Percentiles rank a stretch among this genome's conserved stretches.
Conservation (phyloP, 2,797 vertebrate species). For the Lagorchestes hirsutus region DNA sequence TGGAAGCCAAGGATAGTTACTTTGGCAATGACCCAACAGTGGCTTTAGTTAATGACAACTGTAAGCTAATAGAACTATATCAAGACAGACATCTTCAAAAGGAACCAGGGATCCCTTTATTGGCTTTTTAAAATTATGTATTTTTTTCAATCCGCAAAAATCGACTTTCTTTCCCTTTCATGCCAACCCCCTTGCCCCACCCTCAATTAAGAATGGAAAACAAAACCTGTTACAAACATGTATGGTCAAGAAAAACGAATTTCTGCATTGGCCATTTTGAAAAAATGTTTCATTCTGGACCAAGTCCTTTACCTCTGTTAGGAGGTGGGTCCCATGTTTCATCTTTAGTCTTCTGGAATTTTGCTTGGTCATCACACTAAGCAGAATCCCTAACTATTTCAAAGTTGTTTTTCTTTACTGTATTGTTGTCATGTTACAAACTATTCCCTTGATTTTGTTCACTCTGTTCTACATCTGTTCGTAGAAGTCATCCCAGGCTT, state of each 20-base stretch:
- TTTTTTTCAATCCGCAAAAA: background rate
- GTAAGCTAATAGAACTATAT: background rate
- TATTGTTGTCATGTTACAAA: background rate
- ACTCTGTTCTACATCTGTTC: background rate
- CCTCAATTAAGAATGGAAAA: background rate
- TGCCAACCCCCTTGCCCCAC: background rate
- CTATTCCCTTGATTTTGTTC: background rate
- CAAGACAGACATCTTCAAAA: background rate
- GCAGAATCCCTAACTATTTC: background rate
- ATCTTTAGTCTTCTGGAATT: background rate
- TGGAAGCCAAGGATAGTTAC: too few species aligned
- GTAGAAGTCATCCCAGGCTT: background rate
- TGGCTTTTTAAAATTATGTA: background rate
- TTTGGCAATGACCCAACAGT: background rate
- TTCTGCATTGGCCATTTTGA: background rate
- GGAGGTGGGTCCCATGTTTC: background rate
- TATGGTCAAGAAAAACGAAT: background rate
- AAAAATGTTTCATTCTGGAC: background rate
- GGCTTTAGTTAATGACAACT: background rate
- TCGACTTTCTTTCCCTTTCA: background rate
- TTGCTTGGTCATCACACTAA: background rate
- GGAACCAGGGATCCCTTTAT: background rate
- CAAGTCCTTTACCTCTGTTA: background rate
- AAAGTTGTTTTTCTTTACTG: background rate
- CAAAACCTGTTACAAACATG: background rate